A percentile compares a stretch with the other conserved stretches of the same genome.
phyloP scores from a whole-genome alignment of 37 sponge, comb jelly and placozoan genomes.

The Ianthella basta region DNA sequence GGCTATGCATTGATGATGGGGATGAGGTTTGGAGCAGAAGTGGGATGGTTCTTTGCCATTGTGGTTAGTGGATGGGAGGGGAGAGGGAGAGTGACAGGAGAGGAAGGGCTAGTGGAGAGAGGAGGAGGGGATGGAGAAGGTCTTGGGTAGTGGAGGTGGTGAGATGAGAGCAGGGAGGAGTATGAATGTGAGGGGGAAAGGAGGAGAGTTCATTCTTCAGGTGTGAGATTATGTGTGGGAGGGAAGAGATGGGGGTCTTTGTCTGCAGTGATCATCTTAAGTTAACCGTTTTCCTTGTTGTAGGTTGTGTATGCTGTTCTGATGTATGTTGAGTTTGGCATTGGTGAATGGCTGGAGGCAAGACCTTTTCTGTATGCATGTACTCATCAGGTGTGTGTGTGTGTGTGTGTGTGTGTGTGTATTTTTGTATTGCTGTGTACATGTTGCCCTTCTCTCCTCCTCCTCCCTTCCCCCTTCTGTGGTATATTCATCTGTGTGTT shows the following conservation, averaged over 20 bases:
- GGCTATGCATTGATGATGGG: conserved; percentile 44
- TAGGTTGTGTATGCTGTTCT: conserved; percentile 62
- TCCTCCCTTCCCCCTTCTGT: no score
- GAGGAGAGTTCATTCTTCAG: no score
- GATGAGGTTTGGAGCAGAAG: conserved; percentile 26
- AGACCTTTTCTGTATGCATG: conserved; percentile 65
- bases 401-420: conserved; percentile 11
- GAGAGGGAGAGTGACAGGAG: no score
- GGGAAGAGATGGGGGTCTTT: no score
- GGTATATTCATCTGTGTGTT: no score
- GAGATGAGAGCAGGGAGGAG: background rate
- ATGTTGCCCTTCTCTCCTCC: background rate
- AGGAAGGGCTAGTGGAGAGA: no score
- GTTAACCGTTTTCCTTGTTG: background rate
- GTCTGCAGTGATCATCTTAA: no score
- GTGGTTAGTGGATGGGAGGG: conserved; percentile 54
- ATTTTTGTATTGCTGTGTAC: no score
- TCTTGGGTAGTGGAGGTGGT: background rate
- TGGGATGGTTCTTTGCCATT: conserved; percentile 40
- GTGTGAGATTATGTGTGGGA: background rate
- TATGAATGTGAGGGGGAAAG: background rate
- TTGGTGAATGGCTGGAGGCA: conserved; percentile 70
- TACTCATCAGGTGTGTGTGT: conserved; percentile 67
- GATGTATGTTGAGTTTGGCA: conserved; percentile 90
- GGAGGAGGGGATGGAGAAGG: background rate